phyloP scores from a whole-genome alignment of 1,140 invertebrate genomes.

The Drosophila ananassae region DNA sequence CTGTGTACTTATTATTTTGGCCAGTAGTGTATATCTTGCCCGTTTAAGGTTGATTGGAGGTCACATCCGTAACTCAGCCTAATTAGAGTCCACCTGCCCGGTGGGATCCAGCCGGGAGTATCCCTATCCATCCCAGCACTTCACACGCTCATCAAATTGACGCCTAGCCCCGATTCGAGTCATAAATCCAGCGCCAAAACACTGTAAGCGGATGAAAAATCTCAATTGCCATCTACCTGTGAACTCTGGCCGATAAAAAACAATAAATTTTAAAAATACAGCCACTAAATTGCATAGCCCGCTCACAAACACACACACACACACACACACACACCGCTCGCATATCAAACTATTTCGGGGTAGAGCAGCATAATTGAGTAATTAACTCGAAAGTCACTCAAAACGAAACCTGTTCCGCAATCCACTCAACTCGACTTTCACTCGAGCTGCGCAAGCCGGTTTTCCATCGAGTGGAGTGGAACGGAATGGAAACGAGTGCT shows the following conservation, averaged over 20 bases:
- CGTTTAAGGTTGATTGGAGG: conserved; percentile 26
- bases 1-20: no score
- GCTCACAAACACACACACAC: neutral
- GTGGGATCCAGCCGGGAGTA: conserved; percentile 4
- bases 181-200: conserved; percentile 55
- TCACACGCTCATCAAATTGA: conserved; percentile 69
- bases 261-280: conserved; percentile 73
- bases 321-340: conserved; percentile 1
- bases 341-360: conserved; percentile 32
- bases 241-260: conserved; percentile 71
- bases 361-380: conserved; percentile 71
- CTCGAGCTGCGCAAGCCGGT: conserved; percentile 55
- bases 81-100: conserved; percentile 50
- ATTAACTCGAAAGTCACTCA: conserved; percentile 62
- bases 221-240: conserved; percentile 55
- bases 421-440: conserved; percentile 14
- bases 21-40: neutral
- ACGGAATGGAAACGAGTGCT: conserved; percentile 23
- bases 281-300: conserved; percentile 59
- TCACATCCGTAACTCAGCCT: conserved; percentile 18
- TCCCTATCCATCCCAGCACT: conserved; percentile 31
- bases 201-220: conserved; percentile 60
- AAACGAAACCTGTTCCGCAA: conserved; percentile 71
- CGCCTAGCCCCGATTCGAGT: conserved; percentile 37
- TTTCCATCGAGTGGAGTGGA: conserved; percentile 21